Evolutionary conservation across 2,888 invertebrate genomes (phyloP), one percentile per base, ranked within the genome.

Genomic region (Hirtodrosophila histrioides): DNA sequence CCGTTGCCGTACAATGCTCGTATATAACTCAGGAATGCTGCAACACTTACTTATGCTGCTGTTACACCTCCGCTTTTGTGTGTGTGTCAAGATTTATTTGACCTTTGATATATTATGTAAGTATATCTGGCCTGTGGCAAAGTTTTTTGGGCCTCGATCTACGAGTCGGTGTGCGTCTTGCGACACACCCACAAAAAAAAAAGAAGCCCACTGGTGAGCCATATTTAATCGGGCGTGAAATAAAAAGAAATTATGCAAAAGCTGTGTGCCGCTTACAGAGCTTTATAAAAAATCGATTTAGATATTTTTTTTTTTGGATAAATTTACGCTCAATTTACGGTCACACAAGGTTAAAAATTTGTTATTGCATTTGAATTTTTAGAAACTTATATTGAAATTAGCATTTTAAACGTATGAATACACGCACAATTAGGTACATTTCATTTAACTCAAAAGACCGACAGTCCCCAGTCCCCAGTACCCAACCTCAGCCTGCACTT

Each of bases 241-340:
- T 87, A 82, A 87, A 83, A 87, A 87, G 83, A 87, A 85, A 87
- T 83, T 85, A 87, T 87, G 88, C 86, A 76, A 81, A 84, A 69
- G 72, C 72, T 57, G 48, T 53, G 57, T 64, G 50, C 72, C 53
- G 12, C 57, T 55, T 3, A 49, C n/a, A 9, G 24, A 37, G 43
- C 29, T 24, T 33, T 40, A 64, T 46, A 64, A 66, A 57, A 82
- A 74, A 80, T 84, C 87, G 85, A 84, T 85, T 81, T 48, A 33
- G 53, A 66, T 75, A 1, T 17, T 87, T 78, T 72, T 69, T 17
- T 17, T 87, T 78, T 72, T 69, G 84, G 78, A 85, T 65, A 69
- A 86, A 79, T 79, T 86, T 64, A 83, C 82, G 86, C 83, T 62
- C 83, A 87, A 85, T 87, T 82, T 86, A 69, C 70, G 61, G 49